A percentile compares a stretch with the other conserved stretches of the same genome.
phyloP scores from a whole-genome alignment of 2,113 vertebrate genomes.

The Amphiprion ocellaris region DNA sequence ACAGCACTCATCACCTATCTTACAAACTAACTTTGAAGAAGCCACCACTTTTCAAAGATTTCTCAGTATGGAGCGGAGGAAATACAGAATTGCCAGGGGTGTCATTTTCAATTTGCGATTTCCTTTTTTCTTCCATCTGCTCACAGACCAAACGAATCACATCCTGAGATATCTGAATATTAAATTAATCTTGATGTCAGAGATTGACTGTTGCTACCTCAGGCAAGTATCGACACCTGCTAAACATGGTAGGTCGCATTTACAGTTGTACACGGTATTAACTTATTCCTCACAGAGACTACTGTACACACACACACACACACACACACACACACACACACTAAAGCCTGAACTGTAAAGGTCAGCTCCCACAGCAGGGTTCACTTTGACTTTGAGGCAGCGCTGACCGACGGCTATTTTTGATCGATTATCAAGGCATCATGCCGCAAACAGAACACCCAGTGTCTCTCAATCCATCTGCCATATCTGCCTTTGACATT shows the following conservation, averaged over 20 bases:
- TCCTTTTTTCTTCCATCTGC: not conserved
- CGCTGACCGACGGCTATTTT: conserved; percentile 18
- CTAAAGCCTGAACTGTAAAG: not conserved
- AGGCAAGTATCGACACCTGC: conserved; percentile 43
- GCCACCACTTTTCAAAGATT: not conserved
- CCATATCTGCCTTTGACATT: conserved; percentile 40
- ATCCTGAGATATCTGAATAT: conserved; percentile 12
- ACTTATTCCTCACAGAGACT: not conserved
- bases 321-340: not conserved
- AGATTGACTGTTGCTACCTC: conserved; percentile 35
- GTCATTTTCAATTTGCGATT: conserved; percentile 42
- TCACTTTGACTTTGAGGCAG: conserved; percentile 37
- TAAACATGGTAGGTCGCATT: conserved; percentile 36
- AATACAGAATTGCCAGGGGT: not conserved
- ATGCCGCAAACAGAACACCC: conserved; percentile 19
- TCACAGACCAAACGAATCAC: not conserved
- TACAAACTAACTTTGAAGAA: conserved; percentile 1
- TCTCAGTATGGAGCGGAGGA: too few species aligned
- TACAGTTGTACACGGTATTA: conserved; percentile 13
- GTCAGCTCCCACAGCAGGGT: not conserved
- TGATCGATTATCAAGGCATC: conserved; percentile 27
- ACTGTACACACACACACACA: not conserved
- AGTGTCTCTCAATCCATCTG: conserved; percentile 34
- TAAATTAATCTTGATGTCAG: conserved; percentile 35
- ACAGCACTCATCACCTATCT: not conserved